Evolutionary conservation across 1,140 invertebrate genomes (phyloP).

Genomic region (Calephelis virginiensis): DNA sequence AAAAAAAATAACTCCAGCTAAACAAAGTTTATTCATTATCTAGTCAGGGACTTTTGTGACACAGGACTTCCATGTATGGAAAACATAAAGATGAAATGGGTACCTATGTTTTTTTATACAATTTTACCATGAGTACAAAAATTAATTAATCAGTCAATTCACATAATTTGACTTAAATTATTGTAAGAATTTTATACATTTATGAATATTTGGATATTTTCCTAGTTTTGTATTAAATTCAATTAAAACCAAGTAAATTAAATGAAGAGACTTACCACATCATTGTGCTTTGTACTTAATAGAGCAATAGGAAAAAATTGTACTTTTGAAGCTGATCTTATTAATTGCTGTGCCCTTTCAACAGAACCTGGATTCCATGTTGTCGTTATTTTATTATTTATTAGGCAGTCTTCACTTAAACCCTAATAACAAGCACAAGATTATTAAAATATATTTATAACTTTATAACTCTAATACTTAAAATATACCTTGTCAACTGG

Average conservation of each 20-base stretch:
- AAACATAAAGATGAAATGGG: too few relatives aligned
- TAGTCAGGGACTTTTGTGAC: too few relatives aligned
- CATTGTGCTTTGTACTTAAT: slow-evolving; percentile 40
- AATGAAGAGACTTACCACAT: slow-evolving; percentile 40
- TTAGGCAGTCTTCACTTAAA: slow-evolving; percentile 38
- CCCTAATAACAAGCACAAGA: slow-evolving; percentile 28
- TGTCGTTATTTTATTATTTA: slow-evolving; percentile 34
- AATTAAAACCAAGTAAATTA: too few relatives aligned
- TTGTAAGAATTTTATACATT: too few relatives aligned
- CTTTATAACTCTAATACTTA: not conserved
- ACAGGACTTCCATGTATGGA: too few relatives aligned
- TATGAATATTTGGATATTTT: not conserved
- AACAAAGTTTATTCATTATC: too few relatives aligned
- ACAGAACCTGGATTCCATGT: slow-evolving; percentile 44
- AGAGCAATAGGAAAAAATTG: slow-evolving; percentile 46
- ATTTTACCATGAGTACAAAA: too few relatives aligned
- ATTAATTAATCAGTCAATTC: too few relatives aligned
- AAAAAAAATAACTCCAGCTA: too few relatives aligned
- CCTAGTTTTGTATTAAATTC: slow-evolving; percentile 3
- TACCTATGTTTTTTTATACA: too few relatives aligned
- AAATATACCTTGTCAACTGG: slow-evolving; percentile 48
- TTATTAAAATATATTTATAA: not conserved
- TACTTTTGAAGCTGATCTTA: slow-evolving; percentile 32
- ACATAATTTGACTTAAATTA: too few relatives aligned
- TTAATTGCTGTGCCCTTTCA: slow-evolving; percentile 36